Percentiles rank a stretch among this genome's conserved stretches.
Evolutionary conservation across 2,888 invertebrate species (phyloP).

Genomic region (Drosophila merina): DNA sequence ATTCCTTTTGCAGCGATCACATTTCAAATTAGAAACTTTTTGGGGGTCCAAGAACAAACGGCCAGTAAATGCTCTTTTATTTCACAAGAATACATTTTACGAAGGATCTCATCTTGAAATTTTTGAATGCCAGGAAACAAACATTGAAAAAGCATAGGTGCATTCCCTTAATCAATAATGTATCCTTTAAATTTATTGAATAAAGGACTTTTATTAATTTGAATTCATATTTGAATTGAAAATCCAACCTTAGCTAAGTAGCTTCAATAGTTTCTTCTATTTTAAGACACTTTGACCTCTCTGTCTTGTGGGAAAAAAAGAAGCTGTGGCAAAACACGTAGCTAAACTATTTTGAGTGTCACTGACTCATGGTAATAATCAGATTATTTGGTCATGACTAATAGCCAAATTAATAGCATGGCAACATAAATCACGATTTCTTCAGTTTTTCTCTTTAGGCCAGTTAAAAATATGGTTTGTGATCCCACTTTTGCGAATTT

Average conservation of each 20-base stretch:
- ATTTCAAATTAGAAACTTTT: constrained; percentile 61
- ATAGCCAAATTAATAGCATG: constrained; percentile 22
- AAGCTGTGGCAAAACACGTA: constrained; percentile 3
- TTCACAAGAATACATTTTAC: not conserved
- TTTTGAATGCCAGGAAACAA: too few relatives aligned
- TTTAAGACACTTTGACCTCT: not conserved
- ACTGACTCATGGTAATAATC: constrained; percentile 12
- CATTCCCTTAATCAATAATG: too few relatives aligned
- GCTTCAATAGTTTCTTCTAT: not conserved
- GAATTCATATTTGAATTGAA: too few relatives aligned
- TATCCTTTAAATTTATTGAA: not conserved
- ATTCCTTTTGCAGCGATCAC: constrained; percentile 46
- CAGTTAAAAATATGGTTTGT: not conserved
- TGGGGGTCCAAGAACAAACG: constrained; percentile 27
- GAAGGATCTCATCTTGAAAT: too few relatives aligned
- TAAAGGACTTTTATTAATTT: too few relatives aligned
- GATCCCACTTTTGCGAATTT: not conserved
- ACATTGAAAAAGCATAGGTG: too few relatives aligned
- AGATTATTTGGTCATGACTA: constrained; percentile 25
- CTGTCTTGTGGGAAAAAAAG: not conserved
- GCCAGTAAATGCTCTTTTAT: constrained; percentile 49
- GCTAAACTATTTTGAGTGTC: not conserved
- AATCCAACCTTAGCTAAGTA: not conserved
- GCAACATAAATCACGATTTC: constrained; percentile 37
- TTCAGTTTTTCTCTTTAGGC: not conserved